phyloP scores from a whole-genome alignment of 2,888 invertebrate genomes.

The Parnassius smintheus region DNA sequence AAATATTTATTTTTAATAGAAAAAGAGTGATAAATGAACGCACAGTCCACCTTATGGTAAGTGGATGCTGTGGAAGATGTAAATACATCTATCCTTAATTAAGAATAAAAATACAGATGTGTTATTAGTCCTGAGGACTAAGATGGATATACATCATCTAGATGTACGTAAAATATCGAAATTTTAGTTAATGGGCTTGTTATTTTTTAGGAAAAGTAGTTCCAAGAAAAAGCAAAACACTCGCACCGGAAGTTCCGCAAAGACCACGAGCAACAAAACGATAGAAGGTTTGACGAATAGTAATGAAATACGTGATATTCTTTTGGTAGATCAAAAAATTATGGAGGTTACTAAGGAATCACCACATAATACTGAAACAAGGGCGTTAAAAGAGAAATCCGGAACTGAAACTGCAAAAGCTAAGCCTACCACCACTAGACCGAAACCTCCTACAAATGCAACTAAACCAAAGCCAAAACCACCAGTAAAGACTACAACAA shows the following conservation, averaged over 20 bases:
- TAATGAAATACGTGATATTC: constrained; percentile 20
- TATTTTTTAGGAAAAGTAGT: constrained; percentile 57
- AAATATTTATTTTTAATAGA: too few relatives aligned
- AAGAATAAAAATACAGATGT: too few relatives aligned
- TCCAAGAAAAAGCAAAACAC: constrained; percentile 66
- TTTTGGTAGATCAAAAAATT: constrained; percentile 15
- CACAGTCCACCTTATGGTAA: too few relatives aligned
- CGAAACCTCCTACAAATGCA: constrained; percentile 49
- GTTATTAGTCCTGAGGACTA: too few relatives aligned
- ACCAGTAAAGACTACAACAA: constrained; percentile 58
- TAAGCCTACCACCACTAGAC: constrained; percentile 51
- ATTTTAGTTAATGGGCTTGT: constrained; percentile 1
- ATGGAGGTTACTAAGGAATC: constrained; percentile 5
- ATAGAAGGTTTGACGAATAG: constrained; percentile 17
- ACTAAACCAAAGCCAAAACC: constrained; percentile 61
- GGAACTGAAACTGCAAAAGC: constrained; percentile 62
- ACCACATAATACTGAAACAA: constrained; percentile 41
- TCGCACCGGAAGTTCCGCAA: constrained; percentile 49
- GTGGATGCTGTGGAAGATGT: too few relatives aligned
- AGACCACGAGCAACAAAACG: constrained; percentile 41
- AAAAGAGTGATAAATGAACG: too few relatives aligned
- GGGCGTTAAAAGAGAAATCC: constrained; percentile 60
- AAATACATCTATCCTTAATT: too few relatives aligned
- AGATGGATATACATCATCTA: too few relatives aligned
- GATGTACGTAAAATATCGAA: too few relatives aligned